Base-by-base conservation (phyloP, 2,888 invertebrate genomes). In the Tyria jacobaeae region DNA sequence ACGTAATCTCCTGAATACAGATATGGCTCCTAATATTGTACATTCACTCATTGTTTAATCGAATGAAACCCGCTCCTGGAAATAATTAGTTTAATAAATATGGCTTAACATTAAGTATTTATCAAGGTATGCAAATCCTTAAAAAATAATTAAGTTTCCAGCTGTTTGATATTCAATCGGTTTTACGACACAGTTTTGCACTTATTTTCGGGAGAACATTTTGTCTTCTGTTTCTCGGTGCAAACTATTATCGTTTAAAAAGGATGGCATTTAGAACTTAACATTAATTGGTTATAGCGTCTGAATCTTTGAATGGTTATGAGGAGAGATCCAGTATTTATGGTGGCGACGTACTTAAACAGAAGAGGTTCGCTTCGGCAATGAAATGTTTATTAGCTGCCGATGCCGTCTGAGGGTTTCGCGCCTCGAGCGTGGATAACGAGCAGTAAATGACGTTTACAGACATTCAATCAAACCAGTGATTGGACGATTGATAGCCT, bases 361-460 rank as follows among this genome's bases (percentile, higher is more conserved):
- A 79, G 81, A 81, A 77, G 73, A 44, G 64, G 66, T 72, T 75
- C 73, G 71, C 76, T 69, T 68, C 71, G 71, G 79, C 71, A 74
- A 84, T 88, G 82, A 86, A 87, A 84, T 79, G 78, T 90, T 90
- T 89, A 89, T 88, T 81, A 81, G 75, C 83, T 81, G 82, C 79
- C 73, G 84, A 81, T 76, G 73, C 67, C 65, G 70, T 65, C 73
- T 74, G 70, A 64, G 67, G 62, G 73, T 66, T 83, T 87, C 81
- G 81, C 85, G 81, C 87, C 83, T 78, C 71, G 68, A 84, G 83
- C 87, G 87, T 87, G 86, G 84, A 86, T 90, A 90, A 90, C 90
- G 89, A 89, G 84, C 84, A 73, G 79, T 87, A 84, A 91, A 89
- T 85, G 86, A 86, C 84, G 83, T 82, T 86, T 82, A 85, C 85